Evolutionary conservation across 2,797 vertebrate species (phyloP).

Genomic region (Peromyscus nudipes): DNA sequence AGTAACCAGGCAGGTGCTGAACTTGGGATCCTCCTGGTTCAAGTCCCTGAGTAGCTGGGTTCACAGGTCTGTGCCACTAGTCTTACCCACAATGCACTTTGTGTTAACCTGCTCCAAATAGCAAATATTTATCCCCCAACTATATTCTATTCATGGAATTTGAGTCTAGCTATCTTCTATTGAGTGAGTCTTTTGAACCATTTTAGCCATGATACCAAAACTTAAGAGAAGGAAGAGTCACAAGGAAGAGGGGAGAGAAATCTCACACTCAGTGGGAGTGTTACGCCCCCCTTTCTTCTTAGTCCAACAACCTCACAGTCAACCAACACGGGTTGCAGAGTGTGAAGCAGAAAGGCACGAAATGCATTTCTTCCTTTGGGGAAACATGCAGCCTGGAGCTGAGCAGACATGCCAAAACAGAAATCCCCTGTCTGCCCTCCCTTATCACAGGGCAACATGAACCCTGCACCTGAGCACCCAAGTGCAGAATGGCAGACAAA

Average conservation of each 20-base stretch:
- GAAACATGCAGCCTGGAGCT: conserved; percentile 1
- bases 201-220: background rate
- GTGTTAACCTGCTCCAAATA: background rate
- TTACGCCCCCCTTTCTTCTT: background rate
- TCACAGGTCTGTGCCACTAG: background rate
- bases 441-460: background rate
- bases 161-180: conserved; percentile 1
- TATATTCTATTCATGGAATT: background rate
- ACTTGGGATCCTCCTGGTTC: background rate
- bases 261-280: background rate
- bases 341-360: conserved; percentile 29
- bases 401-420: conserved; percentile 31
- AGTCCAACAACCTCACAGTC: background rate
- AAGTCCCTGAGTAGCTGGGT: background rate
- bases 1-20: background rate
- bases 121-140: background rate
- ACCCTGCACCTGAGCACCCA: background rate
- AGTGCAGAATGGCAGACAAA: background rate
- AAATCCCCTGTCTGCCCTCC: background rate
- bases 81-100: background rate
- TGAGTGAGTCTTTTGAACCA: background rate
- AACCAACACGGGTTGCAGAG: background rate
- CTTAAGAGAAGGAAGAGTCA: background rate
- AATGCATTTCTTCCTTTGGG: conserved; percentile 34
- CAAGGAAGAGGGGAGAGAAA: background rate